phyloP scores from a whole-genome alignment of 2,797 vertebrate genomes.

The Chrosomus eos region DNA sequence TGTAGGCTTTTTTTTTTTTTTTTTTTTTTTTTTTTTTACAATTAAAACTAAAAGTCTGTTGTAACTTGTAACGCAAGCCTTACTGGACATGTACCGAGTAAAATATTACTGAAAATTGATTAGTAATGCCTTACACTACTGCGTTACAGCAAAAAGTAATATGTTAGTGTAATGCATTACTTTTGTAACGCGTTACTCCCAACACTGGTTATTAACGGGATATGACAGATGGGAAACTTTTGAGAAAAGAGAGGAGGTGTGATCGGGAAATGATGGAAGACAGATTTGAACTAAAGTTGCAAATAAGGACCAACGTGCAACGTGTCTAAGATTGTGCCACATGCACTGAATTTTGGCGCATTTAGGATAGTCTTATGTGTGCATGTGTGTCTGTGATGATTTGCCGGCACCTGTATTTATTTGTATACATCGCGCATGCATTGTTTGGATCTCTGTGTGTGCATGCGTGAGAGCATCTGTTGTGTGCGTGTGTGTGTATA shows the following conservation, averaged over 20 bases:
- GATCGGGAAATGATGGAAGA: constrained; percentile 9
- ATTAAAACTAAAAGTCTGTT: no score
- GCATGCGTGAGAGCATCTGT: constrained; percentile 58
- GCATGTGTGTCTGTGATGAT: constrained; percentile 37
- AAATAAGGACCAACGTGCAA: not conserved
- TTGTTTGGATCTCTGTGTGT: constrained; percentile 43
- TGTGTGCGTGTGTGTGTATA: constrained; percentile 23
- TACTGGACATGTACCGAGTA: no score
- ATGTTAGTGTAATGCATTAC: no score
- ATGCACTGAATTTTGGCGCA: not conserved
- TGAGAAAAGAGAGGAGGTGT: not conserved
- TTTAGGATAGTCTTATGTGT: constrained; percentile 20
- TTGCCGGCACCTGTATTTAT: constrained; percentile 18
- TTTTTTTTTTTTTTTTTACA: no score
- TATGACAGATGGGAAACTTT: not conserved
- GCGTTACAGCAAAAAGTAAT: no score
- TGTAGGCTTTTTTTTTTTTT: no score
- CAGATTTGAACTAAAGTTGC: not conserved
- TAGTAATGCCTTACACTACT: no score
- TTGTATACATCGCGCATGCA: not conserved
- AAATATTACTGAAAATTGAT: no score
- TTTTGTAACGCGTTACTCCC: no score
- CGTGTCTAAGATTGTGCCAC: not conserved
- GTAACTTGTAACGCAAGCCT: no score
- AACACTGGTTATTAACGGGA: no score